phyloP scores from a whole-genome alignment of 2,888 invertebrate genomes.

The Coleophora flavipennella region DNA sequence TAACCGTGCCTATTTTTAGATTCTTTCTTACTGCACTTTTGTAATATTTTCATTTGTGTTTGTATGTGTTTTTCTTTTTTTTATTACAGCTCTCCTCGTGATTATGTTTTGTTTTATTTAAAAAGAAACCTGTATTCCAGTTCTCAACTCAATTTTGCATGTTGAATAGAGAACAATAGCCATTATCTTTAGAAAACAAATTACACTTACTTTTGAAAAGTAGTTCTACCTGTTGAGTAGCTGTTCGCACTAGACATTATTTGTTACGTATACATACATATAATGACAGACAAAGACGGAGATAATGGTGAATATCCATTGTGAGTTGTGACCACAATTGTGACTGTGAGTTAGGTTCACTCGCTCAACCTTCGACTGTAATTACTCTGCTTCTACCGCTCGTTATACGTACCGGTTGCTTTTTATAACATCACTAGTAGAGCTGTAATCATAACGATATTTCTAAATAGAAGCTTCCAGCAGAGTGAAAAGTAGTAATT shows the following conservation, averaged over 20 bases:
- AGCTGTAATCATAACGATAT: not conserved
- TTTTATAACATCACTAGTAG: not conserved
- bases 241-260: no score
- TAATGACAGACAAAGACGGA: conserved; percentile 21
- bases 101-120: conserved; percentile 19
- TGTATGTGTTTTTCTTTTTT: conserved; percentile 16
- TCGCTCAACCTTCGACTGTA: conserved; percentile 43
- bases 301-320: conserved; percentile 40
- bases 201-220: conserved; percentile 4
- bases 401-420: conserved; percentile 4
- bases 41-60: conserved; percentile 11
- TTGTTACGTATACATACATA: conserved; percentile 9
- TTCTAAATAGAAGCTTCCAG: no score
- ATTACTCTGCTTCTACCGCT: conserved; percentile 30
- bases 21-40: not conserved
- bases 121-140: not conserved
- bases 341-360: conserved; percentile 29
- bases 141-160: not conserved
- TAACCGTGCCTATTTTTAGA: not conserved
- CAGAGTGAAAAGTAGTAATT: no score
- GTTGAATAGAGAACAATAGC: conserved; percentile 1
- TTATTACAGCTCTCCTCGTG: conserved; percentile 18
- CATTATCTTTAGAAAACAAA: not conserved
- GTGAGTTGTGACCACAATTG: no score
- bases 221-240: conserved; percentile 4